phyloP scores from a whole-genome alignment of 2,113 vertebrate genomes.

The Clupea harengus region DNA sequence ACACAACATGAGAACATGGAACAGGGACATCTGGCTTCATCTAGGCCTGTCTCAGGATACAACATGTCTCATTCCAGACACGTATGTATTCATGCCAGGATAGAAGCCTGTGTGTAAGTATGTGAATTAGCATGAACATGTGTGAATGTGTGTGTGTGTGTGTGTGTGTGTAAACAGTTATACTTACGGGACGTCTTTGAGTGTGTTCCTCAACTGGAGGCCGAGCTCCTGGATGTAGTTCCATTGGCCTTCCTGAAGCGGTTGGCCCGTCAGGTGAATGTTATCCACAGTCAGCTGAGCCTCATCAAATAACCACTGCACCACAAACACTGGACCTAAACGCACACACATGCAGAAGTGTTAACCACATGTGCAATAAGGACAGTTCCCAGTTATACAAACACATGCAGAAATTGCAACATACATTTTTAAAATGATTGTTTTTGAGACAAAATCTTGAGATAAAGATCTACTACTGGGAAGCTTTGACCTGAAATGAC shows the following conservation, averaged over 20 bases:
- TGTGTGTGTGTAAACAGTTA: not conserved
- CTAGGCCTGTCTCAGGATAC: not conserved
- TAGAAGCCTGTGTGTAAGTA: not conserved
- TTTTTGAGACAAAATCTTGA: not conserved
- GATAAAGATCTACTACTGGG: too few species aligned
- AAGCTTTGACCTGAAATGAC: too few species aligned
- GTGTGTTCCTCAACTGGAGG: constrained; percentile 87
- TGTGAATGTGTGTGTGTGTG: not conserved
- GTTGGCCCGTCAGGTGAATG: constrained; percentile 92
- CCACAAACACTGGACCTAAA: constrained; percentile 92
- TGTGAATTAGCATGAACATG: not conserved
- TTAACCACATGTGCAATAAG: not conserved
- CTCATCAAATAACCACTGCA: constrained; percentile 98
- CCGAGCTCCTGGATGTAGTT: constrained; percentile 96
- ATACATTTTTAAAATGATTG: not conserved
- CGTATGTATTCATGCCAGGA: not conserved
- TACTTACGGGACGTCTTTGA: constrained; percentile 92
- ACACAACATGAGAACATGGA: not conserved
- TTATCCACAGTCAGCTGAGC: constrained; percentile 96
- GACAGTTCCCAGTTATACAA: not conserved
- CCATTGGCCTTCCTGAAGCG: constrained; percentile 95
- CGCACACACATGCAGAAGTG: not conserved
- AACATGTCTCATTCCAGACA: not conserved
- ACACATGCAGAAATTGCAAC: too few species aligned
- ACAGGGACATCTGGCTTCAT: too few species aligned